Base-by-base conservation (phyloP, 1,140 invertebrate genomes). In the Lepidurus couesii region DNA sequence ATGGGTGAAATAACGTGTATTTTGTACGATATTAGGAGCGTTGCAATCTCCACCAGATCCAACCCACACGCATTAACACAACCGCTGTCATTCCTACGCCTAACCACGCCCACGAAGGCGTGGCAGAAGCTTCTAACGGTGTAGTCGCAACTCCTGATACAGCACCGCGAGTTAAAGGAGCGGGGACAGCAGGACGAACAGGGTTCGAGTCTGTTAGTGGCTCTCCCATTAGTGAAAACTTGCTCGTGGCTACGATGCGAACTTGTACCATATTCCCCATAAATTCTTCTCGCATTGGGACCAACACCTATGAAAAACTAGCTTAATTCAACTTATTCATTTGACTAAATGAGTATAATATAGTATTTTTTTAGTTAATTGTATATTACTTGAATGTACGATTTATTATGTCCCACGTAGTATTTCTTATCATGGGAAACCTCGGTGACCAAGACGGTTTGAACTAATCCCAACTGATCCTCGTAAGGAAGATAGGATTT, bases 331-430 rank as follows among this genome's bases (percentile, higher is more conserved):
- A 74, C 11, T 16, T 44, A 42, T 44, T 34, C 7, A 76, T 42
- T 21, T 1, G 13, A 73, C 44, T 24, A 78, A 24, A 77, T 47
- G 24, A 21, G 1, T n/a, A 44, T 65, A 73, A 43, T 9, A 21
- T 75, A 34, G 44, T 44, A 1, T n/a, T 73, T 53, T 16, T 10
- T 77, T 44, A 3, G 43, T 34, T 73, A 74, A 78, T 44, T 79
- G 75, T 80, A 74, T 45, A 34, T 81, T 81, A 90, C 91, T 88
- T 99, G 98, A 85, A 98, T 95, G 84, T 99, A 99, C 83, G 87
- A 93, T 84, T 98, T 95, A 85, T 98, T 99, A 85, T 99, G 97
- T 0, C 90, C 96, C 4, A 99, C 97, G 84, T 90, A 97, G 86
- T 95, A 92, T 65, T 92, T 88, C 82, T 92, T 92, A 84, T 98